Conservation (phyloP, 1,140 invertebrate species). For the Kradibia gibbosae region DNA sequence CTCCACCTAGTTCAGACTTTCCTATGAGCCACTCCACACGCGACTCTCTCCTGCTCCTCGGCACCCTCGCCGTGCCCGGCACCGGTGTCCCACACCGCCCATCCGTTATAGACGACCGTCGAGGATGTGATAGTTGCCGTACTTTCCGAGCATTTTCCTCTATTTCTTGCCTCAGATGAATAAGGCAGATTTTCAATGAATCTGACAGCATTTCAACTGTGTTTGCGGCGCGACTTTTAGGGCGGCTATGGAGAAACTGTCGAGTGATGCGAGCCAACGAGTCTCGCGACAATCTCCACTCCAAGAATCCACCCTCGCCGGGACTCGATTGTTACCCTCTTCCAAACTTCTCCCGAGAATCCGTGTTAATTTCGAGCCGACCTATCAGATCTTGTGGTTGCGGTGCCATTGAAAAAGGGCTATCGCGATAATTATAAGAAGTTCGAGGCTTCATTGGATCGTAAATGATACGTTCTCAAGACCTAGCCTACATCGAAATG, state of each 20-base stretch:
- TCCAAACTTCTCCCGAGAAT: not conserved
- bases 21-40: not conserved
- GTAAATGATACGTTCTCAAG: too few species aligned
- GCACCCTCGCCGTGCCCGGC: not conserved
- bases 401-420: not conserved
- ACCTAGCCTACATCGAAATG: too few species aligned
- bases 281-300: not conserved
- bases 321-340: not conserved
- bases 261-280: not conserved
- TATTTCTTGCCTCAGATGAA: constrained; percentile 11
- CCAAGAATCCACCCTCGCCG: not conserved
- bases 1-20: not conserved
- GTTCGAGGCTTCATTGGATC: too few species aligned
- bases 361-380: not conserved
- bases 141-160: constrained; percentile 17
- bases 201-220: constrained; percentile 10
- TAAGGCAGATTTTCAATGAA: constrained; percentile 23
- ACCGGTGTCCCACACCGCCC: not conserved
- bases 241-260: not conserved
- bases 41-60: not conserved
- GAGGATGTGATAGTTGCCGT: constrained; percentile 8
- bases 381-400: not conserved
- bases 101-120: not conserved
- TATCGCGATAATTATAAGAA: too few species aligned
- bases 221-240: not conserved